These are phyloP conservation scores for Metallyticus violacea DNA, from an alignment of 2,888 invertebrate species.

Conservation along the genomic window DNA sequence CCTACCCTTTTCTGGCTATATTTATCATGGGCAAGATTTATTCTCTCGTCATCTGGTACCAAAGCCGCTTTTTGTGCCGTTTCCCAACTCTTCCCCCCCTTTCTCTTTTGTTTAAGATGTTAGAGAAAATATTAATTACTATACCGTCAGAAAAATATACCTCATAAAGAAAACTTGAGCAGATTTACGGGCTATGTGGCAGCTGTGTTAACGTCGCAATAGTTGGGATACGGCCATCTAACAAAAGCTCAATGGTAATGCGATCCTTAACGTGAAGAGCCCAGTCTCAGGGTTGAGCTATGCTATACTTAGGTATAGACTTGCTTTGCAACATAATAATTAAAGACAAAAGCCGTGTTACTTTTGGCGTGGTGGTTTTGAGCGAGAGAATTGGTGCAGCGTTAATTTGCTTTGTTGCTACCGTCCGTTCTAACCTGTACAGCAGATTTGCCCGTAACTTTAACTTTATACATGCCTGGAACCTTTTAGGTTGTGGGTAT, in stretches of 20 bases:
- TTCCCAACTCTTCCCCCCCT: neutral
- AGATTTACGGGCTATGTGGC: neutral
- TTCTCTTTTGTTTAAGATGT: neutral
- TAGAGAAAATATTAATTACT: neutral
- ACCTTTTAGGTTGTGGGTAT: too few species aligned
- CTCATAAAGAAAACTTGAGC: neutral
- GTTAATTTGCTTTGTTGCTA: too few species aligned
- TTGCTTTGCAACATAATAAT: too few species aligned
- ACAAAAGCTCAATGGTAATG: neutral
- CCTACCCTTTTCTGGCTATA: neutral
- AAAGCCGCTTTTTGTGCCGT: neutral
- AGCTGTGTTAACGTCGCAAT: neutral
- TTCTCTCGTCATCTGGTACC: neutral
- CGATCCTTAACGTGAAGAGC: too few species aligned
- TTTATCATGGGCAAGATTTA: neutral
- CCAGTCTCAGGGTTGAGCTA: too few species aligned
- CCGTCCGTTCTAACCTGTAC: too few species aligned
- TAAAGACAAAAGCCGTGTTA: too few species aligned
- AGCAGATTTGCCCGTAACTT: too few species aligned
- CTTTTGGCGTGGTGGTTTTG: too few species aligned
- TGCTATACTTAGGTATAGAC: too few species aligned
- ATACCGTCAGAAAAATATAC: neutral
- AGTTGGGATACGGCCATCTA: neutral
- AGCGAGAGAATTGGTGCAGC: too few species aligned
- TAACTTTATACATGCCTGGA: too few species aligned